Evolutionary conservation across 2,797 vertebrate genomes (phyloP).

Genomic region (Protosalanx chinensis): DNA sequence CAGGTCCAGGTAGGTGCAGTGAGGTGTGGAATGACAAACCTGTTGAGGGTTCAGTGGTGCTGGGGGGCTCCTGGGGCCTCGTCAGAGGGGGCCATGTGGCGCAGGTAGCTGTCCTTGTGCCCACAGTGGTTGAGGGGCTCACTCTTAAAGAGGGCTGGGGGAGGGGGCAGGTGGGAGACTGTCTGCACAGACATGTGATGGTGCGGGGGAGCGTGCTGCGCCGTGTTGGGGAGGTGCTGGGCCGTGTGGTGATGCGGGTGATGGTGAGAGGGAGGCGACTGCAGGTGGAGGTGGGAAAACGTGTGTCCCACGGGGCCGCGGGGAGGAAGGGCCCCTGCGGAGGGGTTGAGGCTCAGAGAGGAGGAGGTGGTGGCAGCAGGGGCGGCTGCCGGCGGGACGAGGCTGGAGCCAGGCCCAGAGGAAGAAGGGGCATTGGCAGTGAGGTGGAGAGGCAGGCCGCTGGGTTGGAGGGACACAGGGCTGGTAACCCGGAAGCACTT

Average conservation of each 20-base stretch:
- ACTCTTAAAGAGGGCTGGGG: conserved; percentile 94
- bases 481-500: conserved; percentile 96
- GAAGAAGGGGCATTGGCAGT: conserved; percentile 70
- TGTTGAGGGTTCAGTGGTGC: conserved; percentile 78
- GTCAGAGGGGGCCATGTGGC: conserved; percentile 82
- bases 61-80: conserved; percentile 79
- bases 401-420: conserved; percentile 60
- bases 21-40: conserved; percentile 29
- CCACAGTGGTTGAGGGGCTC: conserved; percentile 93
- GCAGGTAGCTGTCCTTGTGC: conserved; percentile 87
- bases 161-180: conserved; percentile 85
- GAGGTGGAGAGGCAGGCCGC: conserved; percentile 75
- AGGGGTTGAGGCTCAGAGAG: conserved; percentile 74
- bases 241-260: conserved; percentile 71
- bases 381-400: conserved; percentile 54
- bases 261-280: conserved; percentile 82
- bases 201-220: conserved; percentile 69
- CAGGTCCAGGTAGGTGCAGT: conserved; percentile 26
- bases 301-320: conserved; percentile 77
- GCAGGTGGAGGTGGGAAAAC: conserved; percentile 88
- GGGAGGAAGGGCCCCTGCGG: conserved; percentile 68
- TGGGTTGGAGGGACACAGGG: conserved; percentile 80
- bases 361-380: conserved; percentile 64
- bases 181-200: conserved; percentile 84
- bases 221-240: conserved; percentile 75